A percentile compares a stretch with the other conserved stretches of the same genome.
Evolutionary conservation across 2,888 invertebrate species (phyloP).

Genomic region (Mesorhabditis spiculigera): DNA sequence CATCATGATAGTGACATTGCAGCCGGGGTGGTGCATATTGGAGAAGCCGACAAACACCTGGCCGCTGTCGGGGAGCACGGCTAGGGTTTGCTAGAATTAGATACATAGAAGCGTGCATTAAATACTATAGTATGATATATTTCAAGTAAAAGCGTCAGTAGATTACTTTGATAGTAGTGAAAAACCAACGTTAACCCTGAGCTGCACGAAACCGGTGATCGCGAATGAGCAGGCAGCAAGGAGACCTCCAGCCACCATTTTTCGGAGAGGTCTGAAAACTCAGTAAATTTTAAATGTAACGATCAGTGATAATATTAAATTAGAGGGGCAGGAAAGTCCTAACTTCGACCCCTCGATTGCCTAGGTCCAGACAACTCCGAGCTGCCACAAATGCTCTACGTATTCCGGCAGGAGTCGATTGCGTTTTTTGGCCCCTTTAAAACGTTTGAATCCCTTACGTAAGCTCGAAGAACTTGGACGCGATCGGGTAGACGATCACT

Average conservation of each 20-base stretch:
- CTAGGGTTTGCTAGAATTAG: not conserved
- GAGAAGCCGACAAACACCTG: not conserved
- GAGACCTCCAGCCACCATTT: constrained; percentile 81
- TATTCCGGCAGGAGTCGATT: no score
- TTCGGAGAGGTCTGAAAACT: constrained; percentile 73
- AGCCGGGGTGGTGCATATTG: not conserved
- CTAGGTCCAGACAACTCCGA: no score
- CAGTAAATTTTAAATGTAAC: not conserved
- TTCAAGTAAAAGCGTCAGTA: no score
- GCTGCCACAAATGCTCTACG: no score
- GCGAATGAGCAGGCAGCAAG: constrained; percentile 80
- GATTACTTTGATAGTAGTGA: no score
- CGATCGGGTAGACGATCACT: constrained; percentile 55
- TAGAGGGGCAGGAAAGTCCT: not conserved
- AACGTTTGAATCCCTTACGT: constrained; percentile 25
- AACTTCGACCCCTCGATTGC: no score
- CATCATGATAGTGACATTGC: constrained; percentile 3
- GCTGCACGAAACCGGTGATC: constrained; percentile 75
- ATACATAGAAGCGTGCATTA: no score
- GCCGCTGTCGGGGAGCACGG: constrained; percentile 5
- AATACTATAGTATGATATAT: no score
- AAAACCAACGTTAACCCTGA: constrained; percentile 48
- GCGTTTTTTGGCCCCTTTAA: no score
- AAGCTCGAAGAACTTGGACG: constrained; percentile 28
- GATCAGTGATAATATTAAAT: not conserved